These are phyloP conservation scores for Oeneis ivallda DNA, from an alignment of 2,888 invertebrate genomes.

Conservation along the genomic window DNA sequence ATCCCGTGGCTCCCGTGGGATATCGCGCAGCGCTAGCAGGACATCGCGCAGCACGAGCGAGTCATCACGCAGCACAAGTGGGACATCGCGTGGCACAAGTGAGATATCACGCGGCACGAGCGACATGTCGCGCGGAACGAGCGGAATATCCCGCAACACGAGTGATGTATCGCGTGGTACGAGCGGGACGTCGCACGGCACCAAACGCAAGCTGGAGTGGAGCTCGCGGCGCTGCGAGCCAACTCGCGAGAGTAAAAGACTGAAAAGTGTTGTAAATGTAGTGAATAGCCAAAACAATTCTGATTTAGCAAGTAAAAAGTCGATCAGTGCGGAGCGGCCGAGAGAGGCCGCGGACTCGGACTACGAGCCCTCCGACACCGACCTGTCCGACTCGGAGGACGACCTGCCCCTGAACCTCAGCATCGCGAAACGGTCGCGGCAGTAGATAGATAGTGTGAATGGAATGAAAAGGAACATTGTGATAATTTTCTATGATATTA, in stretches of 20 bases:
- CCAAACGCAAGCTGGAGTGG: slow-evolving; percentile 35
- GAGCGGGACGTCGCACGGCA: slow-evolving; percentile 37
- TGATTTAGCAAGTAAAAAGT: slow-evolving; percentile 27
- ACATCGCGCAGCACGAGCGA: slow-evolving; percentile 45
- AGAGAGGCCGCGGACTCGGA: not conserved
- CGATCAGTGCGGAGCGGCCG: not conserved
- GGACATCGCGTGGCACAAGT: slow-evolving; percentile 42
- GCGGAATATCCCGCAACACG: not conserved
- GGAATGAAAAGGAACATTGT: slow-evolving; percentile 29
- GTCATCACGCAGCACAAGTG: too few species aligned
- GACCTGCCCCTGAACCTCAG: slow-evolving; percentile 67
- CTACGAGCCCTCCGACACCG: slow-evolving; percentile 6
- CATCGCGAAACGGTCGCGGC: slow-evolving; percentile 38
- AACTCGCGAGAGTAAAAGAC: slow-evolving; percentile 60
- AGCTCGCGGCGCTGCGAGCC: slow-evolving; percentile 38
- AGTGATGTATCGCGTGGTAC: slow-evolving; percentile 35
- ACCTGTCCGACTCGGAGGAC: slow-evolving; percentile 62
- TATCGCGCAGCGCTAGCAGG: slow-evolving; percentile 6
- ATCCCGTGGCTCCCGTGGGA: too few species aligned
- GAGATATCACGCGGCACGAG: slow-evolving; percentile 26
- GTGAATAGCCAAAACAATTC: slow-evolving; percentile 47
- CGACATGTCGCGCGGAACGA: not conserved
- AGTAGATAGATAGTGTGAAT: slow-evolving; percentile 23
- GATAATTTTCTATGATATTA: slow-evolving; percentile 36
- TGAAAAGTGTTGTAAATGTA: slow-evolving; percentile 71